Percentiles rank a stretch among this genome's conserved stretches.
These are phyloP conservation scores for Chiloscyllium punctatum DNA, from an alignment of 2,797 vertebrate genomes.

Conservation along the genomic window DNA sequence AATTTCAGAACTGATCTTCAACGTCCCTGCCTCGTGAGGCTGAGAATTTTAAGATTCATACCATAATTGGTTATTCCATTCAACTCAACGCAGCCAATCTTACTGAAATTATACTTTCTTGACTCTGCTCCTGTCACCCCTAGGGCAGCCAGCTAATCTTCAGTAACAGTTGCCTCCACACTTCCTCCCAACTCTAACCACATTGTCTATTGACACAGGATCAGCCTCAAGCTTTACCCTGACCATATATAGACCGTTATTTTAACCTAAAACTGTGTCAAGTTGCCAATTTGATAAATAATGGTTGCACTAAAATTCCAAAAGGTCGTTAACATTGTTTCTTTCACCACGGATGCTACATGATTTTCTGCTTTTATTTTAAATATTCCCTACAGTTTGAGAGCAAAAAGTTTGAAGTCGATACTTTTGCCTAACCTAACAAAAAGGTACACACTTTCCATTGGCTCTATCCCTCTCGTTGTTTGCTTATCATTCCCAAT, in stretches of 20 bases:
- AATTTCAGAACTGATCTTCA: not conserved
- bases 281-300: not conserved
- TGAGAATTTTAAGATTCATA: not conserved
- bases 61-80: not conserved
- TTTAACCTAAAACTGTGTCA: not conserved
- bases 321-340: not conserved
- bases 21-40: not conserved
- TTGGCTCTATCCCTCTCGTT: not conserved
- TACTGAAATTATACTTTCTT: not conserved
- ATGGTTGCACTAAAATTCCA: not conserved
- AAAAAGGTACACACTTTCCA: not conserved
- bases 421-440: not conserved
- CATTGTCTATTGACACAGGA: not conserved
- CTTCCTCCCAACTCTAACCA: not conserved
- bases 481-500: not conserved
- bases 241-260: not conserved
- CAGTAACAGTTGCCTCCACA: not conserved
- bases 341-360: not conserved
- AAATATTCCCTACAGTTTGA: not conserved
- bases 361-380: not conserved
- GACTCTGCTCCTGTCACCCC: not conserved
- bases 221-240: not conserved
- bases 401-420: not conserved
- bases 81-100: not conserved
- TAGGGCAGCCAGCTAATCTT: not conserved